These are phyloP conservation scores for Coreius guichenoti DNA, from an alignment of 2,797 vertebrate species.

Conservation along the genomic window DNA sequence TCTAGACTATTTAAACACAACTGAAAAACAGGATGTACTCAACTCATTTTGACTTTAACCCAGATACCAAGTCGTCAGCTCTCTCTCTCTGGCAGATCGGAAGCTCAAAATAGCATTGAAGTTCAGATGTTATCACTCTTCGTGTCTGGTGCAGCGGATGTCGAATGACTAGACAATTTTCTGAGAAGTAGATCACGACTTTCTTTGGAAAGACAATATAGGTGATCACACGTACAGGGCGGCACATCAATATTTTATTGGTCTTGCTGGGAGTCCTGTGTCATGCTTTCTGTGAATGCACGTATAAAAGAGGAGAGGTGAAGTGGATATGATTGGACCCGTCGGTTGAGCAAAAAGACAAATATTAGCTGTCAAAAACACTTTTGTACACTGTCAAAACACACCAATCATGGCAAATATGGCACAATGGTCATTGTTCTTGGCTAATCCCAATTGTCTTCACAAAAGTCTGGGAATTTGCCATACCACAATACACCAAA, in stretches of 20 bases:
- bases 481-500: neutral
- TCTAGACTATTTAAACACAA: slow-evolving; percentile 1
- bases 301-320: neutral
- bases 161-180: slow-evolving; percentile 25
- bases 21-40: neutral
- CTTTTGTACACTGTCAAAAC: slow-evolving; percentile 10
- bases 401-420: neutral
- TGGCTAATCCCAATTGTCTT: neutral
- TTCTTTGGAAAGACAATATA: neutral
- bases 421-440: slow-evolving; percentile 37
- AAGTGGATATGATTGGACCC: neutral
- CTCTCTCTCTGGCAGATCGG: neutral
- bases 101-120: slow-evolving; percentile 13
- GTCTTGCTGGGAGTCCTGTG: neutral
- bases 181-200: neutral
- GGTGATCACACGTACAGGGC: neutral
- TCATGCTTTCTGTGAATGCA: slow-evolving; percentile 8
- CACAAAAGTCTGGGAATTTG: slow-evolving; percentile 2
- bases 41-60: slow-evolving; percentile 7
- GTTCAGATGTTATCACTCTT: slow-evolving; percentile 26
- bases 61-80: neutral
- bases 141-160: neutral
- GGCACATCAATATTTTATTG: slow-evolving; percentile 19
- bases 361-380: slow-evolving; percentile 24
- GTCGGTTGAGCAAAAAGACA: slow-evolving; percentile 12